Conservation (phyloP, 2,888 invertebrate species). For the Ernsta delagoae region DNA sequence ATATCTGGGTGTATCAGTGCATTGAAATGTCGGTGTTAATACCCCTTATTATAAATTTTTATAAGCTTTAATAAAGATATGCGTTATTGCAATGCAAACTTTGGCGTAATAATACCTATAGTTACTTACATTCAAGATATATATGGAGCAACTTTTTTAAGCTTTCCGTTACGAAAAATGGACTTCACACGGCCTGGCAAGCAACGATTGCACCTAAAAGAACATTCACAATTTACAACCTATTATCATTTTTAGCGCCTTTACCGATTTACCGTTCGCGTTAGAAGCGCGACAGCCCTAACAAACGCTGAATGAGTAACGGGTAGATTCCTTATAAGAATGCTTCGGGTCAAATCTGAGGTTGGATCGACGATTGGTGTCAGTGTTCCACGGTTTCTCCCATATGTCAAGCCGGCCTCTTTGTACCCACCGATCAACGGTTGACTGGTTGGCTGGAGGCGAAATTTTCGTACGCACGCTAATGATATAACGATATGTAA, state of each 20-base stretch:
- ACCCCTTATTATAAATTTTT: no score
- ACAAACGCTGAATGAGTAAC: conserved; percentile 64
- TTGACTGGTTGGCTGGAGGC: conserved; percentile 45
- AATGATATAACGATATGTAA: conserved; percentile 53
- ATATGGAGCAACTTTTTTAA: not conserved
- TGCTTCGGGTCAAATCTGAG: conserved; percentile 73
- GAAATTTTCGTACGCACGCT: conserved; percentile 47
- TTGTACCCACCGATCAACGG: conserved; percentile 43
- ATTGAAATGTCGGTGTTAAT: no score
- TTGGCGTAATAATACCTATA: no score
- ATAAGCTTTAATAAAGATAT: no score
- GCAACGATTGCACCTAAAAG: not conserved
- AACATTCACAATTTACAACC: conserved; percentile 8
- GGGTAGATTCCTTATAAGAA: conserved; percentile 77
- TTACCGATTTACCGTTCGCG: conserved; percentile 14
- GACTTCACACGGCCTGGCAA: conserved; percentile 10
- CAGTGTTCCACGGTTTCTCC: conserved; percentile 76
- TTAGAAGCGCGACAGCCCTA: conserved; percentile 56
- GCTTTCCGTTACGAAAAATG: conserved; percentile 5
- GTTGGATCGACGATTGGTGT: conserved; percentile 76
- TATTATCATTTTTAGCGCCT: conserved; percentile 26
- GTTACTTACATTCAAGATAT: no score
- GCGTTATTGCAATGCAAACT: no score
- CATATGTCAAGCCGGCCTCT: conserved; percentile 68
- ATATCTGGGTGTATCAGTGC: no score